These are phyloP conservation scores for Nyctibius grandis DNA, from an alignment of 2,797 vertebrate species.

Conservation along the genomic window DNA sequence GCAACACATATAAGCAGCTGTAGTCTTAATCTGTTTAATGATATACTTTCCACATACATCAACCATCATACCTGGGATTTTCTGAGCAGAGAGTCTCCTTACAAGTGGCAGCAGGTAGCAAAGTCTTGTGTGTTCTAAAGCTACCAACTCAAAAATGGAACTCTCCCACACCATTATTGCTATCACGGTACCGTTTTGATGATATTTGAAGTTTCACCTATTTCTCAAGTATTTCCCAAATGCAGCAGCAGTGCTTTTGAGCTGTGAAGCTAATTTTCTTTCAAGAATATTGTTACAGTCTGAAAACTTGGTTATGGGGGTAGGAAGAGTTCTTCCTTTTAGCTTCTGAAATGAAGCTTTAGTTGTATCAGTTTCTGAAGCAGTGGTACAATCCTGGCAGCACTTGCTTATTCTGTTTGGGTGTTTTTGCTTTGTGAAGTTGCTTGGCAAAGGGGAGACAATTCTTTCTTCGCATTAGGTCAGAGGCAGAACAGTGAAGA, in stretches of 20 bases:
- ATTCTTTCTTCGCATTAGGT: constrained; percentile 53
- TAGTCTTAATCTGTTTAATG: not conserved
- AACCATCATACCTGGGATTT: not conserved
- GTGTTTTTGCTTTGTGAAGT: not conserved
- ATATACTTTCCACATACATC: not conserved
- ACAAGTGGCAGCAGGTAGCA: not conserved
- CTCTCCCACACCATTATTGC: not conserved
- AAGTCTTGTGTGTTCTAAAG: not conserved
- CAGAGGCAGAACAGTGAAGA: constrained; percentile 73
- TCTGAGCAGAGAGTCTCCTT: not conserved
- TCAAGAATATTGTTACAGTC: not conserved
- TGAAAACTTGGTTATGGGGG: not conserved
- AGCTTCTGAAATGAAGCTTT: not conserved
- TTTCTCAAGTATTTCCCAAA: not conserved
- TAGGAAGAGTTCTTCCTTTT: not conserved
- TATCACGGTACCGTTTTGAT: not conserved
- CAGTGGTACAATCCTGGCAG: not conserved
- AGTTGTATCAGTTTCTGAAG: not conserved
- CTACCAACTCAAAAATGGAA: not conserved
- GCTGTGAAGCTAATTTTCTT: not conserved
- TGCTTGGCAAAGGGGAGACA: not conserved
- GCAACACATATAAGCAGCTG: not conserved
- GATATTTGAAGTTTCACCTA: not conserved
- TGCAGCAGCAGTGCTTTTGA: not conserved
- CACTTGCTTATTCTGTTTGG: not conserved